Evolutionary conservation across 2,888 invertebrate species (phyloP).

Genomic region (Callyntrura sp.): DNA sequence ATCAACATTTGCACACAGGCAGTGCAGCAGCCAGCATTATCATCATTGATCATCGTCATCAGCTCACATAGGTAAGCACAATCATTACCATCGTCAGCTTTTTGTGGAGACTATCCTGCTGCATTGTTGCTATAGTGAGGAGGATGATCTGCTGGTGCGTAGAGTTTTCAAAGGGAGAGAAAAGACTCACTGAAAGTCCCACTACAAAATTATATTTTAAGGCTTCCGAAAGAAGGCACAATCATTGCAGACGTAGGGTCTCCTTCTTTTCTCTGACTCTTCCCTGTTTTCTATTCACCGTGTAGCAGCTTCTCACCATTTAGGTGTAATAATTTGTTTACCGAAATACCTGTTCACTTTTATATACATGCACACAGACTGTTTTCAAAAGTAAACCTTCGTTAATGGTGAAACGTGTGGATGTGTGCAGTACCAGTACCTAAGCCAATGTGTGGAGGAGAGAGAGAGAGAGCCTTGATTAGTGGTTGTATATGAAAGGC

Average conservation of each 20-base stretch:
- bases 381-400: conserved; percentile 12
- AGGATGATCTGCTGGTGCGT: neutral
- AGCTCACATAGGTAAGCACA: no score
- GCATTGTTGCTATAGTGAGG: conserved; percentile 48
- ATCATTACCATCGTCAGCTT: neutral
- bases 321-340: neutral
- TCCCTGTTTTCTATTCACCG: conserved; percentile 12
- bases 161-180: conserved; percentile 7
- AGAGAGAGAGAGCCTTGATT: conserved; percentile 8
- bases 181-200: conserved; percentile 19
- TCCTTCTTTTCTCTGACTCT: neutral
- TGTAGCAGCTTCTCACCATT: conserved; percentile 6
- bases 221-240: conserved; percentile 33
- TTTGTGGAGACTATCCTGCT: conserved; percentile 18
- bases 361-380: neutral
- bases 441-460: no score
- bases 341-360: neutral
- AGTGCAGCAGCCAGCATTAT: conserved; percentile 4
- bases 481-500: neutral
- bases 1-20: neutral
- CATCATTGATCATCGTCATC: conserved; percentile 19
- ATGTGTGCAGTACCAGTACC: neutral
- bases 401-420: conserved; percentile 31
- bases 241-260: neutral
- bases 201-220: no score